Evolutionary conservation across 2,888 invertebrate genomes (phyloP), one percentile per base, ranked within the genome.

Genomic region (Myathropa florea): DNA sequence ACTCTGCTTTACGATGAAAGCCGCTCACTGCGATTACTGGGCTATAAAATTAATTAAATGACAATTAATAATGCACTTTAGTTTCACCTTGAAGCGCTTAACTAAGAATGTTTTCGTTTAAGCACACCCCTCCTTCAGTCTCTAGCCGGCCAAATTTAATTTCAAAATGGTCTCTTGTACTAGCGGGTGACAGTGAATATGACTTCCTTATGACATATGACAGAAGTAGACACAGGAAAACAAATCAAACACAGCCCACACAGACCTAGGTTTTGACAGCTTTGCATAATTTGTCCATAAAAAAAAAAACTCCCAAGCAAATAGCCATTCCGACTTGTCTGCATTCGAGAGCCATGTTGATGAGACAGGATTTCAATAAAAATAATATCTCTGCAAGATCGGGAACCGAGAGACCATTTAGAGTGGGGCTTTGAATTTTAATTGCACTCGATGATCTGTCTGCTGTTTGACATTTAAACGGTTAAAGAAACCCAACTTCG

Each of bases 31-130:
- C 57, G 57, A 26, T 24, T 67, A 33, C 61, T 46, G 18, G 72
- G 53, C 65, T 36, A 61, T 67, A 53, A 73, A 73, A 55, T 36
- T 73, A 80, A 80, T 80, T 72, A 67, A 67, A 80, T 61, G 21
- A 9, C 36, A 55, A 70, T 39, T 72, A 24, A 65, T 53, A 55
- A 67, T 80, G 72, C 72, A 80, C 67, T 80, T 80, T 67, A n/a
- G 67, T 73, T 73, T 80, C 65, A 80, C 80, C 80, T 80, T 80
- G 80, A 80, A 67, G 61, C 65, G 65, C 72, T 33, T 23, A 46
- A 46, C 28, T 30, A 30, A 21, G n/a, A 30, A 63, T 57, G 24
- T 24, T 10, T 23, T 23, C 57, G 12, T 57, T 57, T 7, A 6
- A n/a, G 6, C 12, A 12, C 33, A 3, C 33, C 33, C 4, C 1